Base-by-base conservation (phyloP, 2,797 vertebrate species). In the Eulemur albifrons region DNA sequence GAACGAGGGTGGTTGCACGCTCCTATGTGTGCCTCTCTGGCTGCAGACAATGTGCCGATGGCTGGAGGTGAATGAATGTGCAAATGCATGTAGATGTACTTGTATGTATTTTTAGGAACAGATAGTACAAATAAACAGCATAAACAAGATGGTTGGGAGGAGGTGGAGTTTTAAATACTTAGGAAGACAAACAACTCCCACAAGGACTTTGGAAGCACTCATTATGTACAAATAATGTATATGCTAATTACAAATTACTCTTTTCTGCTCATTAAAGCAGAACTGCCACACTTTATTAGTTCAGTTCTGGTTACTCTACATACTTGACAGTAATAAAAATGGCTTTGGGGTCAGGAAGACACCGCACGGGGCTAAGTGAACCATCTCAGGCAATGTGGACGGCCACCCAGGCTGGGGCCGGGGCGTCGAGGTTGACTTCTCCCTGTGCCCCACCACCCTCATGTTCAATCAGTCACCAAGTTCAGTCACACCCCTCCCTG, bases 211-310 rank as follows among this genome's bases (percentile, higher is more conserved):
- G 94, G 91, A 98, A 97, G 89, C 87, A 96, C 96, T 96, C 93
- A 82, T 98, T 95, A 94, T 54, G 72, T 95, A 96, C 91, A 97
- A 97, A 97, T 96, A 97, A 97, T 97, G 95, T 97, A 96, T 93
- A 93, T 38, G 89, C 95, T 97, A 97, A 98, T 97, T 97, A 97
- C 94, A 97, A 97, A 97, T 94, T 94, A 91, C 93, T 96, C 93
- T 94, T 93, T 88, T 95, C 96, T 97, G 87, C 96, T 97, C 96
- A 92, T 97, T 97, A 97, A 97, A 96, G 95, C 81, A 90, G 91
- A 97, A 82, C 91, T 75, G 84, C 87, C 57, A 79, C 48, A 90
- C 94, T 97, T 96, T 97, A 94, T 96, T 93, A 90, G 94, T 93
- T 97, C 88, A 83, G 35, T 92, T 50, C 72, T 80, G 81, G 89